Evolutionary conservation across 2,888 invertebrate genomes (phyloP), one percentile per base, ranked within the genome.

Genomic region (Drosophila nr. medialis): DNA sequence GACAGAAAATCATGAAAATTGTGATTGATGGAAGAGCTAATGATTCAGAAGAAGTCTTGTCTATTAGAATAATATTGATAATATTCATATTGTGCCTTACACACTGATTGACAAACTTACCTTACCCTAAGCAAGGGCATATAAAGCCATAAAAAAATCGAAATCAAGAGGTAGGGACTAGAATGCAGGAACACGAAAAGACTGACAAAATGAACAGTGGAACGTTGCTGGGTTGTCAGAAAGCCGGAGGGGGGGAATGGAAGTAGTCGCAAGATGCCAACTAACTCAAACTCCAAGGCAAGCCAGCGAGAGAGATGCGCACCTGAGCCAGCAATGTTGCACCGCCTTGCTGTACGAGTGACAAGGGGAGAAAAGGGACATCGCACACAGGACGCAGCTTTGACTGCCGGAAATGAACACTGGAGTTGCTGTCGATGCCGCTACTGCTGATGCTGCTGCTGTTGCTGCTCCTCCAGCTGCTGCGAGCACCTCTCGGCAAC

Each of bases 351-450:
- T 24, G 21, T 45, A 21, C 21, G 3, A 45, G 7, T 24, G 72
- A 38, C 64, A 7, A 48, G n/a, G 51, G 32, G 38, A 36, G 48
- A 48, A 32, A 18, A 5, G 18, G n/a, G 32, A 21, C 13, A 30
- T 34, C 45, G 27, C 68, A 32, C 58, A 72, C 80, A 85, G 81
- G 80, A 81, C 89, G 85, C 86, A 76, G 86, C 90, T 90, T 88
- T 85, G 90, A 85, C 88, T 85, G 85, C 90, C 85, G 85, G 85
- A 85, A 85, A 85, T 85, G 85, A 85, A 85, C 88, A 90, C 82
- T 88, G 90, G 70, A 88, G 88, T 73, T 63, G 69, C 66, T 62
- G 68, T 66, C 61, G 56, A 42, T 64, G 64, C 64, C 64, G 49
- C 38, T 29, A 63, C 53, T 60, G 21, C 62, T 67, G 42, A 49